phyloP scores from a whole-genome alignment of 1,140 invertebrate genomes.

The Brachionus paranguensis region DNA sequence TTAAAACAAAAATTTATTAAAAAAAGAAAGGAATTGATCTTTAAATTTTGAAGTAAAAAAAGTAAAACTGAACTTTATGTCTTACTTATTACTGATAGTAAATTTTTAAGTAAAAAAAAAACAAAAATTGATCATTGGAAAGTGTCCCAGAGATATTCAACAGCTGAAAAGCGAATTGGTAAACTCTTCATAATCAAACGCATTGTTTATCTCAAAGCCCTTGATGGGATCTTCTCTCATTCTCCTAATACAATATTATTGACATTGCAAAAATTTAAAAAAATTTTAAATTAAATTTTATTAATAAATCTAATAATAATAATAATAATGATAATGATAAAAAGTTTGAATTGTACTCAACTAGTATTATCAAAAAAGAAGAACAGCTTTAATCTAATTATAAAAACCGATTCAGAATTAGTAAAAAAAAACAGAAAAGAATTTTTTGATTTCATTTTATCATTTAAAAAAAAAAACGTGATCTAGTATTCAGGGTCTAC shows the following conservation, averaged over 20 bases:
- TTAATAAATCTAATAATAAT: background rate
- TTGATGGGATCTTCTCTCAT: conserved; percentile 90
- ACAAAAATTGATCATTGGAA: background rate
- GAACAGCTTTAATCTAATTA: background rate
- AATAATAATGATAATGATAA: no score
- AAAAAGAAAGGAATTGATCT: background rate
- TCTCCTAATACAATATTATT: conserved; percentile 86
- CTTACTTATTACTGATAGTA: background rate
- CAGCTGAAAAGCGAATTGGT: conserved; percentile 83
- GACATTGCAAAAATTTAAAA: background rate
- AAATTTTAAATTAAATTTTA: background rate
- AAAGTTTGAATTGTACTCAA: background rate
- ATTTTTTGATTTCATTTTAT: background rate
- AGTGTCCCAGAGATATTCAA: background rate
- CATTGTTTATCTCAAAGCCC: conserved; percentile 81
- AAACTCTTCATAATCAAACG: conserved; percentile 96
- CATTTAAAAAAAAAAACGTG: background rate
- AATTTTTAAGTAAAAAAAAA: background rate
- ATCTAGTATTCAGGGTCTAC: background rate
- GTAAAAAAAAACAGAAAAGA: background rate
- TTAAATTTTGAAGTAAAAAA: background rate
- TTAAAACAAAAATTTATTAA: background rate
- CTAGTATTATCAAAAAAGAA: background rate
- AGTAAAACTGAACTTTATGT: background rate
- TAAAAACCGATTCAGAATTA: background rate